Percentiles rank a stretch among this genome's conserved stretches.
Conservation (phyloP, 2,113 vertebrate species). For the Campylomormyrus tamandua region DNA sequence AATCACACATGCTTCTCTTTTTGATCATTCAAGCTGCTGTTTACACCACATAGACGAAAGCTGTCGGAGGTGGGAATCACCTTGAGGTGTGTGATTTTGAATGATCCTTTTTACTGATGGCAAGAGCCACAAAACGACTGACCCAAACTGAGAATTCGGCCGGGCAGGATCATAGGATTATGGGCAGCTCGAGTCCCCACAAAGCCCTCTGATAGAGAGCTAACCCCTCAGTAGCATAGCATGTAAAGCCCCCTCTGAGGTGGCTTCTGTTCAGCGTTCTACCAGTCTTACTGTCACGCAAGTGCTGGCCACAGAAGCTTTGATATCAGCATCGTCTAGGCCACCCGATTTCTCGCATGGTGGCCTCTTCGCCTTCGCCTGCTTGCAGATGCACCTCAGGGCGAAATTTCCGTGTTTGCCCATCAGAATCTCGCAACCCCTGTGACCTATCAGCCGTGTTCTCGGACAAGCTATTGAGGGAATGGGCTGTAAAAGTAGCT, state of each 20-base stretch:
- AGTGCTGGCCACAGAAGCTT: not conserved
- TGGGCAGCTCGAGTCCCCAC: not conserved
- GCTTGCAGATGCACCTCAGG: not conserved
- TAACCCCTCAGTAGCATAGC: not conserved
- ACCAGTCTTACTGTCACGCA: not conserved
- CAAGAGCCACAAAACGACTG: not conserved
- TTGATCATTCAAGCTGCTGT: not conserved
- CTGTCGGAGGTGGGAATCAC: not conserved
- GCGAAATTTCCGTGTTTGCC: not conserved
- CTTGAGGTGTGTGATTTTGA: not conserved
- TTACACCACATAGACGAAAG: not conserved
- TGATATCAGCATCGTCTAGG: not conserved
- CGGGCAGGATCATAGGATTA: not conserved
- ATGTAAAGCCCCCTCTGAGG: constrained; percentile 12
- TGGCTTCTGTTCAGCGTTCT: not conserved
- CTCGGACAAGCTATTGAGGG: not conserved
- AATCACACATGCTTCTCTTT: not conserved
- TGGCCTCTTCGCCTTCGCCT: not conserved
- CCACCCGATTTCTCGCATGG: not conserved
- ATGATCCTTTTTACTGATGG: not conserved
- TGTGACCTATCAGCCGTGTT: not conserved
- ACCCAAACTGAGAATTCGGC: not conserved
- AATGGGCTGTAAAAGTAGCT: not conserved
- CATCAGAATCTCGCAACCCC: not conserved
- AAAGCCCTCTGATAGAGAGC: constrained; percentile 21